phyloP scores from a whole-genome alignment of 1,140 invertebrate species.

The Medauroidea extradentata region DNA sequence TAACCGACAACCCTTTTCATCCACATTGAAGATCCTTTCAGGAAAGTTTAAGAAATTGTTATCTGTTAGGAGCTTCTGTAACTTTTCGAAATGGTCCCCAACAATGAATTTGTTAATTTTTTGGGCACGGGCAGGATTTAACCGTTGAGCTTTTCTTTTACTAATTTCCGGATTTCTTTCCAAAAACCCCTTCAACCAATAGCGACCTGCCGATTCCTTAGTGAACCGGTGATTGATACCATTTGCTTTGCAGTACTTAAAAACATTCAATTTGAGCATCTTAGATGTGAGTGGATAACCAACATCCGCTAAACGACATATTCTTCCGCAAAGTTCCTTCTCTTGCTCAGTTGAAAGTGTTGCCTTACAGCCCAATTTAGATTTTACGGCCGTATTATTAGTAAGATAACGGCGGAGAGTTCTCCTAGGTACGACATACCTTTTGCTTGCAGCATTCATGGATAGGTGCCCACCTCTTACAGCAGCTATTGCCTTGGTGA shows the following conservation, averaged over 20 bases:
- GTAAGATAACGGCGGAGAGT: too few relatives aligned
- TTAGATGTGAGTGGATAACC: slow-evolving; percentile 30
- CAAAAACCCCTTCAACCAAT: slow-evolving; percentile 21
- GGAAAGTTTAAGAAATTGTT: slow-evolving; percentile 26
- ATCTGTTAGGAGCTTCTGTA: slow-evolving; percentile 24
- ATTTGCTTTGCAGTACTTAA: slow-evolving; percentile 29
- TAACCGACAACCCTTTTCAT: slow-evolving; percentile 42
- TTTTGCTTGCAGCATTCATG: too few relatives aligned
- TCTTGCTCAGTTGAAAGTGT: slow-evolving; percentile 26
- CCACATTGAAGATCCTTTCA: slow-evolving; percentile 40
- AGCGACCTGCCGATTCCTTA: too few relatives aligned
- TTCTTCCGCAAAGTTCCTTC: slow-evolving; percentile 23
- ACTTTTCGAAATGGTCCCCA: slow-evolving; percentile 32
- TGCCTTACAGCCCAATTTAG: slow-evolving; percentile 20
- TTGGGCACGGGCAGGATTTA: slow-evolving; percentile 36
- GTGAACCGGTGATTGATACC: slow-evolving; percentile 23
- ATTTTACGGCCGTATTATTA: too few relatives aligned
- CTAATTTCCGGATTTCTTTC: slow-evolving; percentile 23
- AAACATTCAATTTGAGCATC: slow-evolving; percentile 22
- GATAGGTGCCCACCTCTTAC: too few relatives aligned
- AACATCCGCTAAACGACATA: slow-evolving; percentile 26
- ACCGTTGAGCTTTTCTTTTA: slow-evolving; percentile 31
- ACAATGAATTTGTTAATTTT: slow-evolving; percentile 36
- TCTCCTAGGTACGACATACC: too few relatives aligned
- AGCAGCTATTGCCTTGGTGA: too few relatives aligned